These are phyloP conservation scores for Protobothrops mucrosquamatus DNA, from an alignment of 2,113 vertebrate genomes.

Conservation along the genomic window DNA sequence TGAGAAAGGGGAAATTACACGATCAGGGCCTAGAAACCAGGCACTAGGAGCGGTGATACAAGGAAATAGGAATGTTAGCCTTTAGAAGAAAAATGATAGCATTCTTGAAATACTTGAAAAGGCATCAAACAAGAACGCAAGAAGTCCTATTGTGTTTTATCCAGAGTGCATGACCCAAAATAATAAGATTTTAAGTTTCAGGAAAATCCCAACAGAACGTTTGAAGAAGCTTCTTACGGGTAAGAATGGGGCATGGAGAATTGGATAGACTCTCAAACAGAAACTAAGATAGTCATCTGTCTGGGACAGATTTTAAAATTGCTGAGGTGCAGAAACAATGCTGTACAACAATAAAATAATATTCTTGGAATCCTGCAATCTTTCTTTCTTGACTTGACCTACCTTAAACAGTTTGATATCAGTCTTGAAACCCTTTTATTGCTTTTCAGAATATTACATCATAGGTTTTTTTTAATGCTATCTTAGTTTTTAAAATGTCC, in stretches of 20 bases:
- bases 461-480: not conserved
- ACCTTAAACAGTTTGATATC: not conserved
- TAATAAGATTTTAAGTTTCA: not conserved
- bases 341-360: not conserved
- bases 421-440: not conserved
- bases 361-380: not conserved
- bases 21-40: not conserved
- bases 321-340: not conserved
- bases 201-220: not conserved
- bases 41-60: not conserved
- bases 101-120: not conserved
- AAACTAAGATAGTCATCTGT: not conserved
- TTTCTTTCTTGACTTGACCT: not conserved
- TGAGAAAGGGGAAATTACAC: not conserved
- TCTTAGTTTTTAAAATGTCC: not conserved
- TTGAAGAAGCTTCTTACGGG: not conserved
- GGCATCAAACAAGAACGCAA: not conserved
- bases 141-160: not conserved
- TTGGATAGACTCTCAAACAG: not conserved
- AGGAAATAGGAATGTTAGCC: not conserved
- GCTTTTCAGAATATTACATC: not conserved
- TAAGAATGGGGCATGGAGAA: not conserved
- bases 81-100: not conserved
- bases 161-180: not conserved
- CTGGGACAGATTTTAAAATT: not conserved